A percentile compares a stretch with the other conserved stretches of the same genome.
These are phyloP conservation scores for Enoplosus armatus DNA, from an alignment of 2,797 vertebrate species.

Conservation along the genomic window DNA sequence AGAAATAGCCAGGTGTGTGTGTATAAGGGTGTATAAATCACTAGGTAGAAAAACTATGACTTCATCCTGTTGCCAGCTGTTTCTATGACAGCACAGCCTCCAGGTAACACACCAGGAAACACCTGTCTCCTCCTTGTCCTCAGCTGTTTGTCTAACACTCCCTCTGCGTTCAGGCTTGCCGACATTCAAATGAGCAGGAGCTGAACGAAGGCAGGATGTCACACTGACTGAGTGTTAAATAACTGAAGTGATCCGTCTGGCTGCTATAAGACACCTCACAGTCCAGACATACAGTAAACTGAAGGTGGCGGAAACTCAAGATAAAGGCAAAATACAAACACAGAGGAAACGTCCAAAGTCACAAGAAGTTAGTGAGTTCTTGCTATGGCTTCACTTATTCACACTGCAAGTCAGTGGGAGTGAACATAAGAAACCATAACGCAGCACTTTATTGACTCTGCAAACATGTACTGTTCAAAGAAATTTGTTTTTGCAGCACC, in stretches of 20 bases:
- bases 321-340: background rate
- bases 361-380: background rate
- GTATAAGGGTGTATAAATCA: background rate
- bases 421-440: background rate
- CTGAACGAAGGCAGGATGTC: slow-evolving; percentile 21
- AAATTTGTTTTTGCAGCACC: slow-evolving; percentile 7
- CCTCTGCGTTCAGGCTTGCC: slow-evolving; percentile 20
- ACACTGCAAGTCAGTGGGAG: background rate
- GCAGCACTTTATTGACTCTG: slow-evolving; percentile 4
- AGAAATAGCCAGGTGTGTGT: background rate
- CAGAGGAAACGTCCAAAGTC: background rate
- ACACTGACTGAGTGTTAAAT: slow-evolving; percentile 4
- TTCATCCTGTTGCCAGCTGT: slow-evolving; percentile 50
- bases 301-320: background rate
- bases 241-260: background rate
- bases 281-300: background rate
- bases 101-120: slow-evolving; percentile 63
- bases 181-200: slow-evolving; percentile 15
- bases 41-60: slow-evolving; percentile 30
- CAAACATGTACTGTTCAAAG: slow-evolving; percentile 14
- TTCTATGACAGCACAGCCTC: slow-evolving; percentile 60
- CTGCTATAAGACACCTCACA: slow-evolving; percentile 3
- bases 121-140: slow-evolving; percentile 44
- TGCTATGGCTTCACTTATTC: slow-evolving; percentile 6
- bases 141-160: slow-evolving; percentile 26